These are phyloP conservation scores for Chroicocephalus ridibundus DNA, from an alignment of 2,113 vertebrate species.

Conservation along the genomic window DNA sequence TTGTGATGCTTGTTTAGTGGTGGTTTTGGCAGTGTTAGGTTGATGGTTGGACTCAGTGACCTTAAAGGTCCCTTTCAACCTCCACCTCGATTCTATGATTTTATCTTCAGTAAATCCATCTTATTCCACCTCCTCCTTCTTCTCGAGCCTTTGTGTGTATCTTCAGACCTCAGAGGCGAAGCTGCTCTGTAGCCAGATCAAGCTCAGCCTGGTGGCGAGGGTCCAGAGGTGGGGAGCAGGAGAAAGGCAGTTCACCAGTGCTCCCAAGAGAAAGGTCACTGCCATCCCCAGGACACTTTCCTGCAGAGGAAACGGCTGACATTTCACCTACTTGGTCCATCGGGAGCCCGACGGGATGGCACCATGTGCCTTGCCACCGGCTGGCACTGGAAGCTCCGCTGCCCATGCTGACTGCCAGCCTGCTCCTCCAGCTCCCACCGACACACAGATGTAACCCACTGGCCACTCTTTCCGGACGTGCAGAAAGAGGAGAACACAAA, in stretches of 20 bases:
- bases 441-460: neutral
- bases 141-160: neutral
- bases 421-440: neutral
- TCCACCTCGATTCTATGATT: too few relatives aligned
- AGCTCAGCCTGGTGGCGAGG: neutral
- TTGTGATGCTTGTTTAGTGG: neutral
- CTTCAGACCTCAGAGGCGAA: neutral
- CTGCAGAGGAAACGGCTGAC: neutral
- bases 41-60: too few relatives aligned
- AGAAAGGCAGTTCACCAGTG: neutral
- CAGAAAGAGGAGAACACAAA: neutral
- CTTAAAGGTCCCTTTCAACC: too few relatives aligned
- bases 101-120: neutral
- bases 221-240: neutral
- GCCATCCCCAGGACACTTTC: neutral
- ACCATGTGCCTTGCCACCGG: rapidly evolving
- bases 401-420: neutral
- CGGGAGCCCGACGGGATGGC: rapidly evolving
- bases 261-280: neutral
- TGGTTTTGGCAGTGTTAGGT: too few relatives aligned
- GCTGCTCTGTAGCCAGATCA: neutral
- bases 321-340: rapidly evolving
- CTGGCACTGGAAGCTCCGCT: neutral
- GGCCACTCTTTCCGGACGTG: neutral
- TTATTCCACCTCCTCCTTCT: neutral